Conservation (phyloP, 2,113 vertebrate species). For the Aleadryas rufinucha region DNA sequence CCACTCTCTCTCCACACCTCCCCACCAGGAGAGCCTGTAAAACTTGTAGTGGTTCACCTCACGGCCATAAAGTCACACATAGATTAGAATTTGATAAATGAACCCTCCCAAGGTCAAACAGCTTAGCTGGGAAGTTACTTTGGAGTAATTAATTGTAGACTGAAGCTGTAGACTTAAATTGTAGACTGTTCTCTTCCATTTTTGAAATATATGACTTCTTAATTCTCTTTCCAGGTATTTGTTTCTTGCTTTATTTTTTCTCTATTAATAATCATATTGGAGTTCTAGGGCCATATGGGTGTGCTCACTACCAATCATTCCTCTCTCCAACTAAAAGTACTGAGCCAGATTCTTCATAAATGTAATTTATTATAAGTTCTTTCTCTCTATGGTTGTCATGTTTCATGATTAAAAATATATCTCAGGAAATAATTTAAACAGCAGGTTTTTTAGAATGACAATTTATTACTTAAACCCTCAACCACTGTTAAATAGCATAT, state of each 20-base stretch:
- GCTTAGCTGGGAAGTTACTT: background rate
- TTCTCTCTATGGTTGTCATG: background rate
- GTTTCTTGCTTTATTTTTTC: background rate
- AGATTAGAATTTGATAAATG: background rate
- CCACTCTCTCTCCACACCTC: background rate
- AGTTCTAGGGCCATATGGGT: background rate
- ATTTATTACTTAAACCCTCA: conserved; percentile 18
- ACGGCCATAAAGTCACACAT: background rate
- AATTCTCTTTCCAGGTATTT: background rate
- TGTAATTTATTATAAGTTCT: conserved; percentile 6
- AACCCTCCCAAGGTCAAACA: background rate
- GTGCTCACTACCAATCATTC: background rate
- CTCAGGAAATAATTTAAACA: conserved; percentile 16
- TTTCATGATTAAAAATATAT: conserved; percentile 25
- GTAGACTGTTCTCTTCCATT: background rate
- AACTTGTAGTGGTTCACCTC: background rate
- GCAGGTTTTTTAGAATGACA: background rate
- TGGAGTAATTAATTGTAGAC: background rate
- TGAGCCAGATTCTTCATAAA: background rate
- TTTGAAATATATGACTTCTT: background rate
- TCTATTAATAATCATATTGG: background rate
- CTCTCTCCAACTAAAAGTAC: background rate
- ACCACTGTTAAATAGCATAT: background rate
- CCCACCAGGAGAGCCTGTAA: background rate
- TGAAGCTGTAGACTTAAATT: background rate